Percentiles rank a stretch among this genome's conserved stretches.
Evolutionary conservation across 1,140 invertebrate species (phyloP).

Genomic region (Lasaia peninsularis): DNA sequence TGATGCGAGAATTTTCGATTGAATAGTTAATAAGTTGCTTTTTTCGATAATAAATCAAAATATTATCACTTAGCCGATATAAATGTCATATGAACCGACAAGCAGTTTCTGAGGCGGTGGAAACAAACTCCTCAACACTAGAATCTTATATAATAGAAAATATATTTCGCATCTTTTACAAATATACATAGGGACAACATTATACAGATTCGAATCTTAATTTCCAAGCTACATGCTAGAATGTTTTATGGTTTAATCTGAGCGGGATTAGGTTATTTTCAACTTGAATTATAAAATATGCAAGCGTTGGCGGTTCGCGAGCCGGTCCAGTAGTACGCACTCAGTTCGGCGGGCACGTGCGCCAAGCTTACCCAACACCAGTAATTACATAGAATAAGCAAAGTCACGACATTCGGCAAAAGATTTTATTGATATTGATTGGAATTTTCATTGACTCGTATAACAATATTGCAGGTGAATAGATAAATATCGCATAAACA

Average conservation of each 20-base stretch:
- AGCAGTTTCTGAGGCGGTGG: no score
- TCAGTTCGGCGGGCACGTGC: conserved; percentile 32
- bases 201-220: no score
- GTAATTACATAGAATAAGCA: conserved; percentile 35
- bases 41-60: no score
- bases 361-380: conserved; percentile 30
- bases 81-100: no score
- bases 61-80: no score
- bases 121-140: no score
- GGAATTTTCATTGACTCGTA: conserved; percentile 33
- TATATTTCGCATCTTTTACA: no score
- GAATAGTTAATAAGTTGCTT: no score
- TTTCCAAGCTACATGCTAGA: background rate
- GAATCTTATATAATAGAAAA: no score
- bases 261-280: conserved; percentile 9
- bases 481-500: background rate
- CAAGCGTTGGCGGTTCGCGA: conserved; percentile 23
- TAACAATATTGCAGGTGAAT: conserved; percentile 10
- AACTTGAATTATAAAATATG: conserved; percentile 28
- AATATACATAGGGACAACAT: no score
- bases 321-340: conserved; percentile 18
- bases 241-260: conserved; percentile 3
- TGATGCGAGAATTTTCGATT: no score
- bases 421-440: conserved; percentile 34
- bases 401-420: conserved; percentile 35